Evolutionary conservation across 1,140 invertebrate genomes (phyloP), one percentile per base, ranked within the genome.

Genomic region (Littorina saxatilis): DNA sequence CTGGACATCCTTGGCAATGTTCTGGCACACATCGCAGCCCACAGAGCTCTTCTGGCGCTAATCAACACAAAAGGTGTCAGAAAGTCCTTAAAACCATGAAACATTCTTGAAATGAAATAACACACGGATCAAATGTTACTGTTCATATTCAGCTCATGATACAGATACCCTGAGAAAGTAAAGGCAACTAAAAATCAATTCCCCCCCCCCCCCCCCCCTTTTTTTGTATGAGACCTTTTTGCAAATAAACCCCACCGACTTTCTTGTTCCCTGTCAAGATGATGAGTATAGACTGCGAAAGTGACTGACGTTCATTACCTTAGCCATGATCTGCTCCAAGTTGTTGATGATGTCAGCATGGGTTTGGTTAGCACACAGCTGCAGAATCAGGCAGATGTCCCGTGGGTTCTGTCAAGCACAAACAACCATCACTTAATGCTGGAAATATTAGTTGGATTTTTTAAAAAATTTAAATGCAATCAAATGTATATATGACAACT

Each of bases 11-110:
- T 50, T 1, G 40, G 70, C 70, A 4, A 52, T 15, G 29, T 20
- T 32, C n/a, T 73, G 5, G 70, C 70, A 73, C 70, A 73, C 4
- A 32, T 47, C 43, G 32, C 70, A 73, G 40, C 2, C n/a, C 39
- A 39, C 29, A 27, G 0, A 9, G 43, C 43, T 50, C n/a, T 1
- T 0, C 39, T 50, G 40, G 7, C 15, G 23, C 70, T 73, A 35
- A 43, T 9, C 9, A 63, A 9, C 63, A 68, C 29, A 68, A 68
- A 32, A 35, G 17, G 58, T n/a, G n/a, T n/a, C n/a, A n/a, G n/a
- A n/a, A n/a, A n/a, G n/a, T n/a, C n/a, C n/a, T n/a, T n/a, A n/a
- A n/a, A n/a, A n/a, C n/a, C n/a, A n/a, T n/a, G n/a, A n/a, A n/a
- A n/a, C n/a, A n/a, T n/a, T n/a, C n/a, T n/a, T n/a, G n/a, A 63